Evolutionary conservation across 2,113 vertebrate species (phyloP).

Genomic region (Dicrurus megarhynchus): DNA sequence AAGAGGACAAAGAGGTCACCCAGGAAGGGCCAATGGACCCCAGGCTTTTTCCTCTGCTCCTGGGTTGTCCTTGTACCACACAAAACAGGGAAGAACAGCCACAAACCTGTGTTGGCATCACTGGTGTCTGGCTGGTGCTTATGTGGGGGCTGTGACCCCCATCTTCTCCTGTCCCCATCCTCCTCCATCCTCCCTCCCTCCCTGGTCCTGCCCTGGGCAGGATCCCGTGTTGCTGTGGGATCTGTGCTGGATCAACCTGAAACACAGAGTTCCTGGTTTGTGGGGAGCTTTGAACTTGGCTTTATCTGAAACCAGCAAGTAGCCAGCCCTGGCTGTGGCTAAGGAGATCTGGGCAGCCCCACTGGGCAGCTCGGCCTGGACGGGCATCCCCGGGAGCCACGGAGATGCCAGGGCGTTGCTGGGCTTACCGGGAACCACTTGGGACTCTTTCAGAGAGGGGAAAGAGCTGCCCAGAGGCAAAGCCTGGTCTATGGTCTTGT

Average conservation of each 20-base stretch:
- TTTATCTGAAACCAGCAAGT: neutral
- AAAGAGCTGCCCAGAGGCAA: neutral
- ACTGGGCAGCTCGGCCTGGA: neutral
- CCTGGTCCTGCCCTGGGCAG: neutral
- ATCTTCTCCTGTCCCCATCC: neutral
- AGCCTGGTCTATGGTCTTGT: neutral
- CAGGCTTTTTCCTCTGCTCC: neutral
- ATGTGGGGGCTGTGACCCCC: neutral
- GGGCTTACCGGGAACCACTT: neutral
- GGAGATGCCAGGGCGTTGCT: neutral
- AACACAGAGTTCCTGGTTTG: neutral
- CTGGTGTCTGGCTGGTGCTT: neutral
- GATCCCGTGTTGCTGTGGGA: neutral
- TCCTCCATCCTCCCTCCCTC: neutral
- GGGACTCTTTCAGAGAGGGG: neutral
- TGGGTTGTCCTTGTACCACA: neutral
- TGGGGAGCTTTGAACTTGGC: neutral
- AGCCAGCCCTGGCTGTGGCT: neutral
- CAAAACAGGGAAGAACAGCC: neutral
- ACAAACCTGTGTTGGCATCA: neutral
- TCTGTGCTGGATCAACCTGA: neutral
- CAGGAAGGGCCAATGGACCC: neutral
- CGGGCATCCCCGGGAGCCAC: accelerated
- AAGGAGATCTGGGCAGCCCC: neutral
- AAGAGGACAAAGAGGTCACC: neutral